Evolutionary conservation across 2,888 invertebrate genomes (phyloP).

Genomic region (Epirrhoe alternata): DNA sequence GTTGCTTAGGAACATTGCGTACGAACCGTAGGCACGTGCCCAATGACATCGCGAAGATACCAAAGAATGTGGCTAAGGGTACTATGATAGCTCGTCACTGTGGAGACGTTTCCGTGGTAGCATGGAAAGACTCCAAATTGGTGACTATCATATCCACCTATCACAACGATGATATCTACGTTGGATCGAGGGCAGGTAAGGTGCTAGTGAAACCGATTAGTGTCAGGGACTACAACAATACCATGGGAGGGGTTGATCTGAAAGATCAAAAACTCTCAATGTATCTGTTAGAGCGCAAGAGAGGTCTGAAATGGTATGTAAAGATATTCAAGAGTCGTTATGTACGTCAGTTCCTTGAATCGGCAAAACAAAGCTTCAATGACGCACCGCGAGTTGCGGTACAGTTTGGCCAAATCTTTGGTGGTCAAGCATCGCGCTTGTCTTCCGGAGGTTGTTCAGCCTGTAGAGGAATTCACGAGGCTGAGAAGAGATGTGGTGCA

Average conservation of each 20-base stretch:
- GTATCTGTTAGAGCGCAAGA: constrained; percentile 44
- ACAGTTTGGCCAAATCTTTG: constrained; percentile 21
- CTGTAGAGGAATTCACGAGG: constrained; percentile 12
- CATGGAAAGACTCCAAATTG: constrained; percentile 43
- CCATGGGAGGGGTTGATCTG: constrained; percentile 44
- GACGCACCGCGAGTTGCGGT: constrained; percentile 30
- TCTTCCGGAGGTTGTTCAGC: not conserved
- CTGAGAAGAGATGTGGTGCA: constrained; percentile 33
- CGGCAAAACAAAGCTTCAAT: constrained; percentile 11
- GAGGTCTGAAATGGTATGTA: constrained; percentile 42
- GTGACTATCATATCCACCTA: constrained; percentile 41
- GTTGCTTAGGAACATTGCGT: constrained; percentile 45
- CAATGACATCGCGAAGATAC: no score
- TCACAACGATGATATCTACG: constrained; percentile 25
- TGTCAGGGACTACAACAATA: constrained; percentile 38
- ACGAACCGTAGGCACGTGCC: constrained; percentile 41
- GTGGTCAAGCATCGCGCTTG: constrained; percentile 12
- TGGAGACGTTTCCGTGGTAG: constrained; percentile 35
- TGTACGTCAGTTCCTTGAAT: constrained; percentile 24
- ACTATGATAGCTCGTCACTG: constrained; percentile 1
- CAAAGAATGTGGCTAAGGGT: no score
- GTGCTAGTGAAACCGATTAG: constrained; percentile 12
- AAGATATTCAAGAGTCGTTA: constrained; percentile 40
- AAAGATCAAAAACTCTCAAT: constrained; percentile 46
- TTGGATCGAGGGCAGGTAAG: constrained; percentile 28